Percentiles rank a stretch among this genome's conserved stretches.
Evolutionary conservation across 2,797 vertebrate species (phyloP).

Genomic region (Dryobates pubescens): DNA sequence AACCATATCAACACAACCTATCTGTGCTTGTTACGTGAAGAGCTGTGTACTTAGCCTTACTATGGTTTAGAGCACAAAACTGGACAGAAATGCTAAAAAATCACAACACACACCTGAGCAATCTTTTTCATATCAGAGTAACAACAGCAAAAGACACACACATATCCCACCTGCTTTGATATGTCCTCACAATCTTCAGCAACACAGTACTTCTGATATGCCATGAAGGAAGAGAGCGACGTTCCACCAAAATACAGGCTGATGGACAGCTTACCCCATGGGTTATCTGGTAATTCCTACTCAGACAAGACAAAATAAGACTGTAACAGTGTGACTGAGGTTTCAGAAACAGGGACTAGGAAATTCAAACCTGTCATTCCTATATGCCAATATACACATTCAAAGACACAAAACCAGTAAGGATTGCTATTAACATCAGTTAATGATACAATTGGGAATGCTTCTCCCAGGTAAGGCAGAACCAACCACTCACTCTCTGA

Average conservation of each 20-base stretch:
- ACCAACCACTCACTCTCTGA: background rate
- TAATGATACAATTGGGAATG: background rate
- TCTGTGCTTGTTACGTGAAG: background rate
- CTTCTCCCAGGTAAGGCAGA: background rate
- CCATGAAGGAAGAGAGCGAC: conserved; percentile 86
- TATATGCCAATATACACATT: background rate
- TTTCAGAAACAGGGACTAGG: background rate
- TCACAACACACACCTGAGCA: background rate
- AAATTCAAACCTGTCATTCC: background rate
- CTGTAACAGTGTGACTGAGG: background rate
- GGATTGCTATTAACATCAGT: background rate
- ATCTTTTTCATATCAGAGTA: background rate
- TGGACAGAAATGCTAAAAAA: background rate
- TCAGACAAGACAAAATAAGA: conserved; percentile 7
- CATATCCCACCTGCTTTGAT: conserved; percentile 63
- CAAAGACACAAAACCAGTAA: background rate
- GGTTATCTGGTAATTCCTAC: conserved; percentile 83
- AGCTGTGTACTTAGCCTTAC: background rate
- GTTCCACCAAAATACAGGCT: conserved; percentile 85
- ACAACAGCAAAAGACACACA: background rate
- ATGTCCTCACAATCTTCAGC: conserved; percentile 58
- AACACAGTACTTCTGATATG: conserved; percentile 80
- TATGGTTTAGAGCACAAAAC: background rate
- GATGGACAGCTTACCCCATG: conserved; percentile 76
- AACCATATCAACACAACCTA: accelerated